A percentile compares a stretch with the other conserved stretches of the same genome.
These are phyloP conservation scores for Pseudomyrmex cubaensis DNA, from an alignment of 1,140 invertebrate species.

Conservation along the genomic window DNA sequence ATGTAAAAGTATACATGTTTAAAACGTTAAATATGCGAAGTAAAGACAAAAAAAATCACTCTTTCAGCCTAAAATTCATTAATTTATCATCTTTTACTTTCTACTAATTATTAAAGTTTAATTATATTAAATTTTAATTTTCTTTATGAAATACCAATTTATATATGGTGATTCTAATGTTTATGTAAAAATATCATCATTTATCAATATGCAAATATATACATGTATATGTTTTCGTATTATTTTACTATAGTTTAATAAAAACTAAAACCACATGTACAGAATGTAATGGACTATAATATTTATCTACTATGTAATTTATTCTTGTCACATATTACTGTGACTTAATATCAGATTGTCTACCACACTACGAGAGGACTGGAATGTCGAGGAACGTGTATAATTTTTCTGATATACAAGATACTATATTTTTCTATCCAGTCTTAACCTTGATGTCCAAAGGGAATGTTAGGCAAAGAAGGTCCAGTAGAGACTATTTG, in stretches of 20 bases:
- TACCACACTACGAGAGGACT: slow-evolving; percentile 22
- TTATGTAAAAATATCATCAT: too few relatives aligned
- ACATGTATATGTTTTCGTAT: too few relatives aligned
- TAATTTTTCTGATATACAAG: slow-evolving; percentile 57
- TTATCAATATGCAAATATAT: too few relatives aligned
- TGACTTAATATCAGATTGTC: slow-evolving; percentile 50
- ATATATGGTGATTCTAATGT: too few relatives aligned
- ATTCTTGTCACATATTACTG: slow-evolving; percentile 38
- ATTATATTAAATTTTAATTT: too few relatives aligned
- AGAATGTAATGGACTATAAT: neutral
- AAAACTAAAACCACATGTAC: too few relatives aligned
- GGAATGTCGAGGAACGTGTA: slow-evolving; percentile 34
- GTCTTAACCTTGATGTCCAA: slow-evolving; percentile 77
- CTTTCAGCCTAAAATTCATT: neutral
- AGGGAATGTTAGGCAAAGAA: slow-evolving; percentile 68
- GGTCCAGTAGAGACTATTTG: slow-evolving; percentile 56
- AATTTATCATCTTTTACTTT: too few relatives aligned
- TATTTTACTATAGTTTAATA: too few relatives aligned
- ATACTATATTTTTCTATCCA: slow-evolving; percentile 69
- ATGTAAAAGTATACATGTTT: neutral
- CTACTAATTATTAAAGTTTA: too few relatives aligned
- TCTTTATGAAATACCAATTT: too few relatives aligned
- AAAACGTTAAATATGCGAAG: neutral
- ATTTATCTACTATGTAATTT: slow-evolving; percentile 19
- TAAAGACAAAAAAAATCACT: neutral